Evolutionary conservation across 2,888 invertebrate genomes (phyloP).

Genomic region (Punctoribates punctum): DNA sequence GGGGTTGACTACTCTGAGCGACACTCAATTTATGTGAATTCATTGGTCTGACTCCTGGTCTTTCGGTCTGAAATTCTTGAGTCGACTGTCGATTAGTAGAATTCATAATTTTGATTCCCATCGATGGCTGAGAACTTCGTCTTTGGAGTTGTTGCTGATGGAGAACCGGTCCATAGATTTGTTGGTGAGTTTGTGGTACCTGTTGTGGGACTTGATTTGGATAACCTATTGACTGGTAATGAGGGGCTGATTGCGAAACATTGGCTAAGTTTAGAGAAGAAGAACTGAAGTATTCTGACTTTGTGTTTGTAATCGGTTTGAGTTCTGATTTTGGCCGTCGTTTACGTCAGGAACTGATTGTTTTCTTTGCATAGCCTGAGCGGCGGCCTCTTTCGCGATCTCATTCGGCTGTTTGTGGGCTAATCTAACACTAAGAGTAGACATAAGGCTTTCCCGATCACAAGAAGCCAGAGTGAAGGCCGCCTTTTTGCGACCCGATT

Average conservation of each 20-base stretch:
- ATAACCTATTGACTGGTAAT: constrained; percentile 4
- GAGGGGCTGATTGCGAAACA: neutral
- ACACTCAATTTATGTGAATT: neutral
- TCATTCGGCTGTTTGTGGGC: constrained; percentile 32
- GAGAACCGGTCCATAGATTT: constrained; percentile 18
- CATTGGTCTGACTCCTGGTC: neutral
- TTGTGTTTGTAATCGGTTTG: neutral
- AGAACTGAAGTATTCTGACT: neutral
- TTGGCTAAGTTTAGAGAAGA: neutral
- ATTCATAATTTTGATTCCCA: constrained; percentile 22
- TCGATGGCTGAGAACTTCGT: constrained; percentile 11
- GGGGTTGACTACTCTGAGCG: neutral
- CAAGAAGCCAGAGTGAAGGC: constrained; percentile 30
- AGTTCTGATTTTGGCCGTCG: neutral
- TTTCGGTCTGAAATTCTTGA: neutral
- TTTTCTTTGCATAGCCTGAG: constrained; percentile 41
- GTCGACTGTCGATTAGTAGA: neutral
- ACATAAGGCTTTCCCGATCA: constrained; percentile 26
- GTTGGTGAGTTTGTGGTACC: constrained; percentile 14
- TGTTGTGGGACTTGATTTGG: neutral
- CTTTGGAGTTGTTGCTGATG: constrained; percentile 29
- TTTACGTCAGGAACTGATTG: constrained; percentile 41
- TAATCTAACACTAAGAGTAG: constrained; percentile 12
- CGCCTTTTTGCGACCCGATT: constrained; percentile 10
- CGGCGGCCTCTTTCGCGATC: constrained; percentile 37